These are phyloP conservation scores for Crax fasciolata DNA, from an alignment of 2,797 vertebrate species.

Conservation along the genomic window DNA sequence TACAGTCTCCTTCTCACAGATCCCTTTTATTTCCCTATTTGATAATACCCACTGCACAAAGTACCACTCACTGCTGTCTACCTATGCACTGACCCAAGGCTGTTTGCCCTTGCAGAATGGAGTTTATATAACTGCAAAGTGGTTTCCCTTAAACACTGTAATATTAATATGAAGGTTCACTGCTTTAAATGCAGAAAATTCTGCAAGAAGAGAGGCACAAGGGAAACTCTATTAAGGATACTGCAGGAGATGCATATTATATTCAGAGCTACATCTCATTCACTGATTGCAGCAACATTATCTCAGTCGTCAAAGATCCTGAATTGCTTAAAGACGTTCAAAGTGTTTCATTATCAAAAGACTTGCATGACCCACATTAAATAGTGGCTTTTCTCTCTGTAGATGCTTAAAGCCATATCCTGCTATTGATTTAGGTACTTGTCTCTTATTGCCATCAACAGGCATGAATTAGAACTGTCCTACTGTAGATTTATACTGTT, in stretches of 20 bases:
- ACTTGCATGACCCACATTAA: neutral
- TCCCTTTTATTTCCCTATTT: neutral
- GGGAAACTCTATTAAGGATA: neutral
- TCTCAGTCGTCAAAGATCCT: neutral
- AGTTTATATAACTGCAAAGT: neutral
- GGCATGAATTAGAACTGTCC: slow-evolving; percentile 3
- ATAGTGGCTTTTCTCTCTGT: neutral
- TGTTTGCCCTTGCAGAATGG: neutral
- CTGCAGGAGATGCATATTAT: neutral
- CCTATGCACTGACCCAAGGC: neutral
- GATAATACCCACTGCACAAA: neutral
- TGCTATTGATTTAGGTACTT: slow-evolving; percentile 31
- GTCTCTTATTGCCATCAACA: slow-evolving; percentile 50
- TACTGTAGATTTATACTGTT: neutral
- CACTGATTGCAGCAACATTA: neutral
- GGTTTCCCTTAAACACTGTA: neutral
- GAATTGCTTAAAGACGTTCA: neutral
- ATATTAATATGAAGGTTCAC: neutral
- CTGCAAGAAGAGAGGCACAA: neutral
- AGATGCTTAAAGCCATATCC: neutral
- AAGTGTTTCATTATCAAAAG: neutral
- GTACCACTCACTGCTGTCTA: neutral
- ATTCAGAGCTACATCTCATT: neutral
- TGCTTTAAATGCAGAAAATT: neutral
- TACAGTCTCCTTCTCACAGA: neutral